Evolutionary conservation across 1,140 invertebrate genomes (phyloP), one percentile per base, ranked within the genome.

Genomic region (Drosophila pruinosa): DNA sequence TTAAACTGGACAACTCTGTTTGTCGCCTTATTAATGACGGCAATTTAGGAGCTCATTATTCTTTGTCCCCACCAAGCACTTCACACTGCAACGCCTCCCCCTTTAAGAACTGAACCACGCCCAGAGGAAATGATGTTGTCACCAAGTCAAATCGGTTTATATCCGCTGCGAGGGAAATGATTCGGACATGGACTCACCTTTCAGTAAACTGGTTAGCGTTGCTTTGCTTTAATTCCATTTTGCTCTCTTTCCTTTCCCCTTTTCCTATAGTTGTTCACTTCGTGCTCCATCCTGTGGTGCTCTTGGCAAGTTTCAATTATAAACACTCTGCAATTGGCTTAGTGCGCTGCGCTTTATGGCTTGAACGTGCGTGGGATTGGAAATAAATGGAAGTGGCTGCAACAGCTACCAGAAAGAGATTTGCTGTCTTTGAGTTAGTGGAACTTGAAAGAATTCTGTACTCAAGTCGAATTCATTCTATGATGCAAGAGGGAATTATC

Each of bases 301-400:
- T 15, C 15, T 43, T 26, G 48, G 64, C 24, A 14, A 71, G 47
- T 71, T 75, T 82, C 79, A 82, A 82, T 82, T 82, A 82, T 71
- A 83, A 75, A 75, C 79, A 83, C 75, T 75, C 62, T 71, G 58
- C 59, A 76, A 71, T 75, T 78, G 79, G 79, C 70, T 78, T 72
- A 75, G 43, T 52, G 43, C 45, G 57, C 57, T 82, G 45, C 47
- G 62, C 61, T 75, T 72, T 72, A 78, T 61, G 70, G 61, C 39
- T 53, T 47, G 57, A 45, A 83, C 79, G 75, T 83, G 79, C 31
- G 65, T 61, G 50, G 70, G 72, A 69, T 71, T 78, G 53, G 41
- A 28, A 63, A 53, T 59, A 70, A 70, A n/a, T 47, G 74, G 61
- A 75, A 64, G 41, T 54, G 45, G 22, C 48, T 56, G 77, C 71